phyloP scores from a whole-genome alignment of 2,797 vertebrate genomes.

The Catostomus latipinnis region DNA sequence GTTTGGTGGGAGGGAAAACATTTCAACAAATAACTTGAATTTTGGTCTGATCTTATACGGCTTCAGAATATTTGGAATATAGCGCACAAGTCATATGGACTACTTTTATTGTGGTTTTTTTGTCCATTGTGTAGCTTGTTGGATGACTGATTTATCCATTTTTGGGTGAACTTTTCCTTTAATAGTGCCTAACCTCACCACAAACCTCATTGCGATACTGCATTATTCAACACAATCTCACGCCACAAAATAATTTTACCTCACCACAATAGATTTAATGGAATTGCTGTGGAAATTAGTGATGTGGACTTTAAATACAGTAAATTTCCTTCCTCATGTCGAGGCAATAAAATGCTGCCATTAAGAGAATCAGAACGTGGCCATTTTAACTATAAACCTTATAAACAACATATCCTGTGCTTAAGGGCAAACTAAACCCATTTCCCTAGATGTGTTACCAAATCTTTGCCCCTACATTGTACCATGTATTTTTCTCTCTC shows the following conservation, averaged over 20 bases:
- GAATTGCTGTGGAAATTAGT: background rate
- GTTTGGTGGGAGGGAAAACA: too few relatives aligned
- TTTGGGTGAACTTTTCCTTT: background rate
- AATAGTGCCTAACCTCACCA: conserved; percentile 15
- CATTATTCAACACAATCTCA: background rate
- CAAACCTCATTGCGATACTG: background rate
- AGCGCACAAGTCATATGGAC: too few relatives aligned
- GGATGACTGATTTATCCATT: too few relatives aligned
- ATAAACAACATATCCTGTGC: background rate
- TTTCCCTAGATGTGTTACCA: conserved; percentile 2
- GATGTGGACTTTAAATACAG: background rate
- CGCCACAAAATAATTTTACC: background rate
- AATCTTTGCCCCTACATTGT: conserved; percentile 7
- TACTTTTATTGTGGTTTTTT: too few relatives aligned
- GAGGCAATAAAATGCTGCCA: conserved; percentile 4
- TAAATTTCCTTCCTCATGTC: background rate
- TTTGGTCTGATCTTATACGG: too few relatives aligned
- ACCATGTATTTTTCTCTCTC: conserved; percentile 9
- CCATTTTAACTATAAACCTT: background rate
- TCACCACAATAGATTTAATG: background rate
- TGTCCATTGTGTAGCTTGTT: too few relatives aligned
- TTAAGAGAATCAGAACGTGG: background rate
- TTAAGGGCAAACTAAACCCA: conserved; percentile 2
- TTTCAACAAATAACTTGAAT: too few relatives aligned
- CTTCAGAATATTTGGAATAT: too few relatives aligned